Conservation (phyloP, 1,140 invertebrate species). For the Drosophila bifasciata region DNA sequence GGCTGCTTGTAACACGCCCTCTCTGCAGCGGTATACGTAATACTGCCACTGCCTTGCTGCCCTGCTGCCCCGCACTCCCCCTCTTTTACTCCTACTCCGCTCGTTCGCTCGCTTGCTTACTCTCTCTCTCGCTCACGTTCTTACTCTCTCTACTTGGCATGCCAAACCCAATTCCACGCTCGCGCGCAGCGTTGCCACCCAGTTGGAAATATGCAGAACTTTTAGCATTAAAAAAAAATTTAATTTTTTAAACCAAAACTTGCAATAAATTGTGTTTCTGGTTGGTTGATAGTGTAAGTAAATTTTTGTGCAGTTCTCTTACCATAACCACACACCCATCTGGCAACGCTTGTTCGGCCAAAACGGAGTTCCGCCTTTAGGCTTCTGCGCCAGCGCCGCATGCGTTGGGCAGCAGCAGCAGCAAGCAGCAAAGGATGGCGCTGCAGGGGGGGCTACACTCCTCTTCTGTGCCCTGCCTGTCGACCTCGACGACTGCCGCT, state of each 20-base stretch:
- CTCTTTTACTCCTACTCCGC: background rate
- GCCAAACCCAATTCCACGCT: slow-evolving; percentile 28
- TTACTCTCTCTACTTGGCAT: slow-evolving; percentile 7
- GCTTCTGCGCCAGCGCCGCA: slow-evolving; percentile 26
- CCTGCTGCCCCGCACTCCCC: slow-evolving; percentile 8
- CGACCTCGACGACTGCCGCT: slow-evolving; percentile 22
- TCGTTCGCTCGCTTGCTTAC: slow-evolving; percentile 3
- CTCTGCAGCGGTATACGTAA: slow-evolving; percentile 66
- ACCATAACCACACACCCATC: background rate
- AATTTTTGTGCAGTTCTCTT: too few relatives aligned
- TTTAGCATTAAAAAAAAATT: background rate
- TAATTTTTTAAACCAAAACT: too few relatives aligned
- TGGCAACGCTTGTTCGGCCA: slow-evolving; percentile 1
- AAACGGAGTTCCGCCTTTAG: slow-evolving; percentile 12
- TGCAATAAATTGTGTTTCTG: too few relatives aligned
- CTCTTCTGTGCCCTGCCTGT: slow-evolving; percentile 24
- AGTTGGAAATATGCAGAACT: background rate
- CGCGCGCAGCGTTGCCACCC: slow-evolving; percentile 38
- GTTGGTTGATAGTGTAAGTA: too few relatives aligned
- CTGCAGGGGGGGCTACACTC: background rate
- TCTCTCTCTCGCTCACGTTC: slow-evolving; percentile 15
- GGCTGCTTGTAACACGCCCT: slow-evolving; percentile 66
- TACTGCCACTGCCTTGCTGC: slow-evolving; percentile 16
- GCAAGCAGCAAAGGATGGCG: too few relatives aligned
- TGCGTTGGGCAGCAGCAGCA: too few relatives aligned